Conservation (phyloP, 2,888 invertebrate genomes). For the Pheosia tremula region DNA sequence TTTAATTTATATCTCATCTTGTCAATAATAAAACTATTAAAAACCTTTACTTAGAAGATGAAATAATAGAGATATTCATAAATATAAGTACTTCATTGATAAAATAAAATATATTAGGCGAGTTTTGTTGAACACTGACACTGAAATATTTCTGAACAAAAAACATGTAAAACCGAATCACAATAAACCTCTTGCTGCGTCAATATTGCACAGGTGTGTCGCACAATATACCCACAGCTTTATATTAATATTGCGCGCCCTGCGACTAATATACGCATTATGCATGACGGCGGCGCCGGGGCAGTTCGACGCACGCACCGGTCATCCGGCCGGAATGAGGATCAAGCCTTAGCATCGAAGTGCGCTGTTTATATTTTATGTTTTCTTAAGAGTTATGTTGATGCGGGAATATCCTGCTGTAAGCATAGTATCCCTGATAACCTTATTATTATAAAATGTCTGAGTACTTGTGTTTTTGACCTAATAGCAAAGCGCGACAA, state of each 20-base stretch:
- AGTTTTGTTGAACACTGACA: too few relatives aligned
- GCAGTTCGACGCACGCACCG: conserved; percentile 10
- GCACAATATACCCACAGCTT: not conserved
- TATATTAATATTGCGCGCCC: conserved; percentile 3
- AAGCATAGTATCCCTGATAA: too few relatives aligned
- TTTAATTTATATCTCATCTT: not conserved
- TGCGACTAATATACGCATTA: conserved; percentile 13
- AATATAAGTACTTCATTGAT: too few relatives aligned
- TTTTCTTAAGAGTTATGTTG: not conserved
- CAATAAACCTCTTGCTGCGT: not conserved
- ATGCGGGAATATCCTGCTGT: not conserved
- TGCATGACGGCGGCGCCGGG: conserved; percentile 12
- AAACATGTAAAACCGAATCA: not conserved
- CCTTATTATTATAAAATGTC: too few relatives aligned
- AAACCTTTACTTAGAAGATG: too few relatives aligned
- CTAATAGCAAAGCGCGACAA: too few relatives aligned
- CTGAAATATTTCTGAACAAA: not conserved
- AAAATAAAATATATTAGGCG: too few relatives aligned
- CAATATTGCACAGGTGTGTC: conserved; percentile 1
- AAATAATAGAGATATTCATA: too few relatives aligned
- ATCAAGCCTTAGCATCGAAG: not conserved
- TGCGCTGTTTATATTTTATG: not conserved
- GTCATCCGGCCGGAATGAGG: not conserved
- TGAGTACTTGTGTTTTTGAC: too few relatives aligned
- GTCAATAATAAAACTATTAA: too few relatives aligned